Evolutionary conservation across 2,797 vertebrate species (phyloP), one percentile per base, ranked within the genome.

Genomic region (Notolabrus celidotus): DNA sequence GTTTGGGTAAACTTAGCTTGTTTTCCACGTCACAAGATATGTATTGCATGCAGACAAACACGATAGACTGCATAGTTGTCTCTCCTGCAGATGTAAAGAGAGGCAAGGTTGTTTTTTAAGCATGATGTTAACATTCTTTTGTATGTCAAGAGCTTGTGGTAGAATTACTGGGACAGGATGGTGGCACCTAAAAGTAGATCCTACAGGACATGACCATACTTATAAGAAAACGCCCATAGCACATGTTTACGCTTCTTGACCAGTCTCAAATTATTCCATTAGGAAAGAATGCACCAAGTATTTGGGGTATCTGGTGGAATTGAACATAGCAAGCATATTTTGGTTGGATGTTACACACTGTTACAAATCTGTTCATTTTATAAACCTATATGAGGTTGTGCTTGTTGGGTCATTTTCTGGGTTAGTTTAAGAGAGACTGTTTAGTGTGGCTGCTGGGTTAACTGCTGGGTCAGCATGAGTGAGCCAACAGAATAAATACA

Each of bases 121-220:
- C 20, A 3, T 49, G 54, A 55, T 17, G 43, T 46, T 52, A 62
- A 71, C 64, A 59, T 77, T 68, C 47, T 47, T 58, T 31, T 23
- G 22, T 43, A 17, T 38, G 53, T 81, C 43, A 34, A 57, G 16
- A 42, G 34, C 34, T 65, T 33, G 10, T 46, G n/a, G n/a, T n/a
- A n/a, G n/a, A n/a, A n/a, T 59, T 47, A 69, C 25, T 51, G 43
- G 20, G 15, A 46, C 34, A 46, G 47, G 51, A 49, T 22, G 53
- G 7, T 9, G 16, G 3, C 29, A 20, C 52, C 50, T 75, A 60
- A 60, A 78, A 51, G 43, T 49, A 64, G 39, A 50, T 33, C 10
- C n/a, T n/a, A n/a, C n/a, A 61, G 39, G 54, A 56, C 10, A 20
- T 8, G 15, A 36, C 50, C 36, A 5, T 14, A 38, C 36, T 14